Conservation (phyloP, 1,140 invertebrate species). For the Orius laevigatus region DNA sequence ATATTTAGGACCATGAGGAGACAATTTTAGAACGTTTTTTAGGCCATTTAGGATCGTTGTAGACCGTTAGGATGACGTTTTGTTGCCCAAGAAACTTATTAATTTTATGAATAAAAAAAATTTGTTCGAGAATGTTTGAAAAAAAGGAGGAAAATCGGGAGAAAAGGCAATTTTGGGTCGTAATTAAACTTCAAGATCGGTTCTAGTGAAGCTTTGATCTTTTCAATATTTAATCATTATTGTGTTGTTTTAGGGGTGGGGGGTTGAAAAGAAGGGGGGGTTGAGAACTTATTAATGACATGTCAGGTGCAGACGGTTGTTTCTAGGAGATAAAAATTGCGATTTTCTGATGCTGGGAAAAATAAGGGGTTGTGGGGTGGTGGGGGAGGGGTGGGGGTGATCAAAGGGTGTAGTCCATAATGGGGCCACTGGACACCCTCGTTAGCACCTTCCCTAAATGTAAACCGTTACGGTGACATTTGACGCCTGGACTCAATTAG, state of each 20-base stretch:
- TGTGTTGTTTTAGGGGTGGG: background rate
- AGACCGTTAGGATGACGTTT: background rate
- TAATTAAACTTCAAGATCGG: conserved; percentile 9
- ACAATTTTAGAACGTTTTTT: too few relatives aligned
- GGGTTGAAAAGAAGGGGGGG: background rate
- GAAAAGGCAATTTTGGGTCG: conserved; percentile 4
- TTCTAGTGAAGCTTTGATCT: conserved; percentile 4
- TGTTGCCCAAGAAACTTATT: background rate
- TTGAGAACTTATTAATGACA: conserved; percentile 9
- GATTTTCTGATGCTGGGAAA: too few relatives aligned
- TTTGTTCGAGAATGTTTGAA: background rate
- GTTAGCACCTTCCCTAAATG: too few relatives aligned
- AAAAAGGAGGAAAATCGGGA: conserved; percentile 2
- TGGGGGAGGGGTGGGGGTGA: too few relatives aligned
- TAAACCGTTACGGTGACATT: too few relatives aligned
- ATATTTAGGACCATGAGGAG: too few relatives aligned
- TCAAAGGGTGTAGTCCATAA: too few relatives aligned
- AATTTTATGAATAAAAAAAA: background rate
- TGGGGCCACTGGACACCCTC: too few relatives aligned
- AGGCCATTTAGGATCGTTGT: background rate
- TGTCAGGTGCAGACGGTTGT: conserved; percentile 4
- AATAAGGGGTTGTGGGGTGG: too few relatives aligned
- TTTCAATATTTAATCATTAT: conserved; percentile 10
- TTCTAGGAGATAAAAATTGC: too few relatives aligned
- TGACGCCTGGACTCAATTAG: too few relatives aligned